Percentiles rank a stretch among this genome's conserved stretches.
Evolutionary conservation across 64 coral and sea anemone genomes (phyloP).

Genomic region (Cladopsammia gracilis): DNA sequence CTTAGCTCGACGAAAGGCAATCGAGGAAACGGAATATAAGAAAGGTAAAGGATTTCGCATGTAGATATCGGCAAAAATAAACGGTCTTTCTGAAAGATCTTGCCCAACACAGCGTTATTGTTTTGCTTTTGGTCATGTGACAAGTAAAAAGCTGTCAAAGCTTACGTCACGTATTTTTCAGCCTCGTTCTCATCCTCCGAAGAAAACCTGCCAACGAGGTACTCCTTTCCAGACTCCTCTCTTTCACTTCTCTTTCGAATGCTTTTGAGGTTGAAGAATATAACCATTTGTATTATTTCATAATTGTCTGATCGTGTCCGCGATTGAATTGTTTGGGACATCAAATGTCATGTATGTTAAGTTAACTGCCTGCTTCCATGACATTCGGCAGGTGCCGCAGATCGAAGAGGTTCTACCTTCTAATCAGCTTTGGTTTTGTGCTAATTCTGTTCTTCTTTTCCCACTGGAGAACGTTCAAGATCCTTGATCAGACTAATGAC

Average conservation of each 20-base stretch:
- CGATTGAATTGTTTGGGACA: neutral
- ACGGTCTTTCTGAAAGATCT: neutral
- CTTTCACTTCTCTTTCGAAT: neutral
- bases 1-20: neutral
- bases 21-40: neutral
- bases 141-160: neutral
- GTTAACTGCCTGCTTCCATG: neutral
- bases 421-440: constrained; percentile 15
- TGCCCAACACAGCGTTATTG: constrained; percentile 1
- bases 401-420: constrained; percentile 1
- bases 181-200: neutral
- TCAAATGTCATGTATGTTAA: neutral
- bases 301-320: too few relatives aligned
- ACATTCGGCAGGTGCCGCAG: neutral
- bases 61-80: neutral
- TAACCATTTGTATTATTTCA: too few relatives aligned
- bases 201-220: neutral
- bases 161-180: constrained; percentile 15
- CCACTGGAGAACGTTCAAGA: constrained; percentile 25
- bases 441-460: neutral
- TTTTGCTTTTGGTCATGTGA: constrained; percentile 32
- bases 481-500: neutral
- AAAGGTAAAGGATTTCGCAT: neutral
- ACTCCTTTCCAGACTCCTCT: neutral
- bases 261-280: too few relatives aligned